phyloP scores from a whole-genome alignment of 64 coral and sea anemone species.

The Cladopsammia gracilis region DNA sequence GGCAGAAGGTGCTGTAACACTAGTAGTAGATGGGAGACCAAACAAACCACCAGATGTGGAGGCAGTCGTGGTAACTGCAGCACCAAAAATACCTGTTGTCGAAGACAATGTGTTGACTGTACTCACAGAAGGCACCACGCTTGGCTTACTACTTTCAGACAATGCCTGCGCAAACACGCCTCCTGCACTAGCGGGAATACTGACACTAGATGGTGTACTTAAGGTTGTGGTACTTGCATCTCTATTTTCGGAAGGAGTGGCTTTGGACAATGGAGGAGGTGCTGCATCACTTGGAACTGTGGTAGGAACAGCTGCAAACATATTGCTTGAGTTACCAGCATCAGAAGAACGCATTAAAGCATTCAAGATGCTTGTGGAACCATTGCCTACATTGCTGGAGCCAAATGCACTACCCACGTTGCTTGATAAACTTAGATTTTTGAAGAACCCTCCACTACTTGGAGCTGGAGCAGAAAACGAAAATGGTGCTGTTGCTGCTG shows the following conservation, averaged over 20 bases:
- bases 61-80: not conserved
- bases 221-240: not conserved
- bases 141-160: not conserved
- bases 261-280: not conserved
- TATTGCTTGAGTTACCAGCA: not conserved
- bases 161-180: not conserved
- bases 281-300: not conserved
- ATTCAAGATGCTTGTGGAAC: constrained; percentile 1
- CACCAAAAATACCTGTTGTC: not conserved
- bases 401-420: not conserved
- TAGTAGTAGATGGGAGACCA: not conserved
- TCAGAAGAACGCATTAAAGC: not conserved
- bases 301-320: not conserved
- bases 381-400: not conserved
- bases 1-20: not conserved
- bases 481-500: not conserved
- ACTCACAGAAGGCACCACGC: not conserved
- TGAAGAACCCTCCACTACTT: constrained; percentile 3
- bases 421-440: not conserved
- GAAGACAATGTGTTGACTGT: not conserved
- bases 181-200: not conserved
- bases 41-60: not conserved
- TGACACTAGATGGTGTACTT: not conserved
- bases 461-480: not conserved
- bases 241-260: not conserved